Base-by-base conservation (phyloP, 2,888 invertebrate species). In the Cheilosia grossa region DNA sequence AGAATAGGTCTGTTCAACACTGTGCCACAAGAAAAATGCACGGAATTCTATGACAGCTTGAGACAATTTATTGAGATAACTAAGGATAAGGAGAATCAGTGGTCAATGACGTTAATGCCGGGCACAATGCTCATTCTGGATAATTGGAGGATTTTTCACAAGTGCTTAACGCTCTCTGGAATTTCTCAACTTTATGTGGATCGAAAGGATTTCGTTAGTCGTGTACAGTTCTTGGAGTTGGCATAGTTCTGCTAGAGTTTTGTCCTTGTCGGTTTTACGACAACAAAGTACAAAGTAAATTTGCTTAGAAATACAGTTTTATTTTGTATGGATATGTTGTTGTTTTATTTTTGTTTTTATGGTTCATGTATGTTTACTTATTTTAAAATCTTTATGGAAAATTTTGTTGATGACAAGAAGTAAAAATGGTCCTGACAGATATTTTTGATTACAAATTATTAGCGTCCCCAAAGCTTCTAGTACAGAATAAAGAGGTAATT, bases 141-240 rank as follows among this genome's bases (percentile, higher is more conserved):
- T 89, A 96, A 96, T 91, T 96, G 95, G 93, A 92, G 96, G 80
- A 93, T 96, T 4, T 90, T 96, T 9, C 96, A 96, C 88, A 96
- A 96, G 0, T 91, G 96, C 70, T 93, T 93, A 0, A 93, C 92
- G 0, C 96, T 94, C 90, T 92, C 93, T 9, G 96, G 96, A 44
- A 79, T 72, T 9, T 83, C 10, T 1, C 67, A 70, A 33, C 59
- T 77, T 21, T 87, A 82, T 40, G 30, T 88, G 7, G 72, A 78
- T 7, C 51, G 86, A 54, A 88, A 87, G 42, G 82, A 88, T 59
- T 88, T 74, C 42, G 24, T 81, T 19, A 81, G 87, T 33, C 87
- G 88, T 6, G 47, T 87, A 44, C 66, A 67, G 33, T 33, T 56
- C 7, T 70, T 83, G 0, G 63, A 54, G 9, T 21, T 54, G 9